phyloP scores from a whole-genome alignment of 2,113 vertebrate species.

The Casuarius casuarius region DNA sequence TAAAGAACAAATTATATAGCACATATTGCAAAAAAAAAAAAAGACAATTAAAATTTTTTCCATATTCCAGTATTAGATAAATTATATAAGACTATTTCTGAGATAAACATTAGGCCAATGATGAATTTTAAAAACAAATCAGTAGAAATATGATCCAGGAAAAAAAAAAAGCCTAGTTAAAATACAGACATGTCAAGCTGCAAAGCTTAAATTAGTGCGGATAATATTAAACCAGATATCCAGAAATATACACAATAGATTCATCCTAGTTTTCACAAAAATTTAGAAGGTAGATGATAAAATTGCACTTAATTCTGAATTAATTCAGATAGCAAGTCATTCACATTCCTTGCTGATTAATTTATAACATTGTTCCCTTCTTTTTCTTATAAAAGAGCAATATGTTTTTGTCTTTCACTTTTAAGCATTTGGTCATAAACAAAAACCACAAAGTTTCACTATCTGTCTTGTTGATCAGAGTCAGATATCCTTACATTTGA shows the following conservation, averaged over 20 bases:
- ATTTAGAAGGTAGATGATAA: slow-evolving; percentile 73
- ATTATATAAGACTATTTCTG: not conserved
- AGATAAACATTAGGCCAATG: slow-evolving; percentile 16
- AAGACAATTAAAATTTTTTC: not conserved
- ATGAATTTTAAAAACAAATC: slow-evolving; percentile 26
- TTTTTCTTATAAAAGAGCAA: not conserved
- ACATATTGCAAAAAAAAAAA: not conserved
- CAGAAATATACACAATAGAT: slow-evolving; percentile 57
- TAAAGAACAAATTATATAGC: slow-evolving; percentile 46
- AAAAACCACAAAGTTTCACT: slow-evolving; percentile 27
- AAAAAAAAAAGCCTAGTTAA: slow-evolving; percentile 21
- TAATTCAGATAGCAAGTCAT: slow-evolving; percentile 16
- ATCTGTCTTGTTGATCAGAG: slow-evolving; percentile 81
- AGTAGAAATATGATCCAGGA: slow-evolving; percentile 12
- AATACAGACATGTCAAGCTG: slow-evolving; percentile 45
- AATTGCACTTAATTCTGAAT: slow-evolving; percentile 82
- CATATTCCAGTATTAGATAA: slow-evolving; percentile 62
- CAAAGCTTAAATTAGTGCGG: slow-evolving; percentile 63
- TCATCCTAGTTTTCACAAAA: slow-evolving; percentile 59
- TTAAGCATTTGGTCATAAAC: slow-evolving; percentile 27
- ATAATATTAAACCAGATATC: slow-evolving; percentile 54
- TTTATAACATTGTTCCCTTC: not conserved
- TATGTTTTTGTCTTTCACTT: not conserved
- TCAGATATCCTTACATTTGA: slow-evolving; percentile 64
- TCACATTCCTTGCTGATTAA: not conserved